These are phyloP conservation scores for Hypercompe scribonia DNA, from an alignment of 2,888 invertebrate genomes.

Conservation along the genomic window DNA sequence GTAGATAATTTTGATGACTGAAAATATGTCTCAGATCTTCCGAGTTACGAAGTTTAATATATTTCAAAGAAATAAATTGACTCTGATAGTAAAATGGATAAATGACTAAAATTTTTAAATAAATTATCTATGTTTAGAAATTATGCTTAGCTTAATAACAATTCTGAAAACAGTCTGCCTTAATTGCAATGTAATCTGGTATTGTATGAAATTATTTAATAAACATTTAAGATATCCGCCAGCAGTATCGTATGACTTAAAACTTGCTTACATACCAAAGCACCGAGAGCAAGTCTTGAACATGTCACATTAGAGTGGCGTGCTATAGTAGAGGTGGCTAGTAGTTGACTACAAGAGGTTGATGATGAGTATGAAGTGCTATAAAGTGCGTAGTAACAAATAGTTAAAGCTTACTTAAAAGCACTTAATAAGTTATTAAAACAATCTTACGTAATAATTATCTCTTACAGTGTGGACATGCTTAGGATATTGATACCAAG, in stretches of 20 bases:
- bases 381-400: too few species aligned
- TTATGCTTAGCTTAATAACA: too few species aligned
- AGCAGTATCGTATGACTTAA: neutral
- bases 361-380: too few species aligned
- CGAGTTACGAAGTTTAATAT: neutral
- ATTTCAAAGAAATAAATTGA: neutral
- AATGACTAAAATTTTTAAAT: neutral
- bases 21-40: neutral
- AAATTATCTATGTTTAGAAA: neutral
- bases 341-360: too few species aligned
- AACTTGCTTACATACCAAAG: neutral
- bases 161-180: neutral
- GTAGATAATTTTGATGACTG: conserved; percentile 42
- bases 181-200: neutral
- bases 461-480: too few species aligned
- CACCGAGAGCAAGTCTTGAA: neutral
- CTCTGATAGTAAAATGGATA: neutral
- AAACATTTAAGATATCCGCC: neutral
- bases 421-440: too few species aligned
- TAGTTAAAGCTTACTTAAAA: too few species aligned
- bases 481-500: too few species aligned
- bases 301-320: too few species aligned
- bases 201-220: neutral
- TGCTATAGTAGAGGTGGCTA: too few species aligned
- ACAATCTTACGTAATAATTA: too few species aligned